phyloP scores from a whole-genome alignment of 2,888 invertebrate genomes.

The Pelosia muscerda region DNA sequence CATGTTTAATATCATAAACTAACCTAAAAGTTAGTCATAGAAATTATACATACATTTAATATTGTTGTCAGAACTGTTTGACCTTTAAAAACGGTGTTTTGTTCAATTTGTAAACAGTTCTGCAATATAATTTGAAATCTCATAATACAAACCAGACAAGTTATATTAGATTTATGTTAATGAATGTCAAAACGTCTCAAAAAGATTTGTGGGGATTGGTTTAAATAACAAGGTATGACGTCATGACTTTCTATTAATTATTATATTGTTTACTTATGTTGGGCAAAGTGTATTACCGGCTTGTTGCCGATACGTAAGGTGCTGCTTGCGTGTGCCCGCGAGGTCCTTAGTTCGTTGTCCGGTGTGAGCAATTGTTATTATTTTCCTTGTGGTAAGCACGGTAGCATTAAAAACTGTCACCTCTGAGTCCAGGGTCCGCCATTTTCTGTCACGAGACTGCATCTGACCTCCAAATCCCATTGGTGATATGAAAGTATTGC shows the following conservation, averaged over 20 bases:
- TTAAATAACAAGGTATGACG: neutral
- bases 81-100: slow-evolving; percentile 1
- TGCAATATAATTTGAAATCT: neutral
- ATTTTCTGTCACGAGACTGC: too few relatives aligned
- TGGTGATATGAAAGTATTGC: too few relatives aligned
- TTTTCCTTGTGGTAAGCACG: too few relatives aligned
- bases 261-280: neutral
- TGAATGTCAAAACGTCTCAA: neutral
- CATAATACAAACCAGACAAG: slow-evolving; percentile 1
- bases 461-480: too few relatives aligned
- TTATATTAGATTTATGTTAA: neutral
- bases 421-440: too few relatives aligned
- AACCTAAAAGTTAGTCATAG: neutral
- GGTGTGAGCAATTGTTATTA: too few relatives aligned
- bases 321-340: too few relatives aligned
- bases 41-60: neutral
- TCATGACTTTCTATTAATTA: too few relatives aligned
- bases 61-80: slow-evolving; percentile 10
- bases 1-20: neutral
- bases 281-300: too few relatives aligned
- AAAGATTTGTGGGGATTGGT: neutral
- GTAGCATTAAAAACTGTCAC: too few relatives aligned
- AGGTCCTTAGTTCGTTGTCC: too few relatives aligned
- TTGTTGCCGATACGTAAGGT: too few relatives aligned
- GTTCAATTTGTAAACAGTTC: slow-evolving; percentile 7